Evolutionary conservation across 2,113 vertebrate genomes (phyloP).

Genomic region (Percina caprodes): DNA sequence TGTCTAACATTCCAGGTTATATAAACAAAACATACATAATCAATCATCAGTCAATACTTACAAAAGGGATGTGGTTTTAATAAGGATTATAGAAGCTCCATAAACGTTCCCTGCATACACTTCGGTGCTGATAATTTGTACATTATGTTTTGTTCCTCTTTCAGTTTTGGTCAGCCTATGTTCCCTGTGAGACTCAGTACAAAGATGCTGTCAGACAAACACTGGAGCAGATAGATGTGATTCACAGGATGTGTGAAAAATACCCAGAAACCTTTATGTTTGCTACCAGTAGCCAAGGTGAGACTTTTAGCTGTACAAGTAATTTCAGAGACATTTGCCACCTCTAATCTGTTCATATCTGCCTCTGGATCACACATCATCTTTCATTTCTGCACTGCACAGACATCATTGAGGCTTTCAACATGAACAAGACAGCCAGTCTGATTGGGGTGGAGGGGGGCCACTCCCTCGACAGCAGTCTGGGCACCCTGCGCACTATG

Average conservation of each 20-base stretch:
- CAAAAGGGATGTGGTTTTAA: not conserved
- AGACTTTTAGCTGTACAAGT: not conserved
- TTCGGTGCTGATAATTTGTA: not conserved
- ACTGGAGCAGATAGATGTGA: slow-evolving; percentile 94
- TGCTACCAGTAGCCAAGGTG: slow-evolving; percentile 83
- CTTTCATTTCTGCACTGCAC: slow-evolving; percentile 7
- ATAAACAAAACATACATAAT: not conserved
- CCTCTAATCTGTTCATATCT: not conserved
- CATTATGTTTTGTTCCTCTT: slow-evolving; percentile 17
- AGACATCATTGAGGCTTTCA: slow-evolving; percentile 87
- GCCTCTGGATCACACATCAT: not conserved
- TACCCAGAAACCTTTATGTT: slow-evolving; percentile 89
- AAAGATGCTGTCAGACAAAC: slow-evolving; percentile 92
- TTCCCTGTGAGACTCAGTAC: slow-evolving; percentile 90
- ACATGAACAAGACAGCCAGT: slow-evolving; percentile 86
- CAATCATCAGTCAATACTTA: not conserved
- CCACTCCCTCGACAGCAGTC: slow-evolving; percentile 95
- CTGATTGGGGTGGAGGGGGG: slow-evolving; percentile 94
- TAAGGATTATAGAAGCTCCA: not conserved
- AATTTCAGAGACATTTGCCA: not conserved
- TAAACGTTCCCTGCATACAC: not conserved
- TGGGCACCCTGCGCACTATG: slow-evolving; percentile 88
- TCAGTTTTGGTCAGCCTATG: slow-evolving; percentile 95
- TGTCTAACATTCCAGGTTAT: not conserved
- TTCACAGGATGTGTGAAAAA: slow-evolving; percentile 89